These are phyloP conservation scores for Rhinella marina DNA, from an alignment of 2,797 vertebrate species.

Conservation along the genomic window DNA sequence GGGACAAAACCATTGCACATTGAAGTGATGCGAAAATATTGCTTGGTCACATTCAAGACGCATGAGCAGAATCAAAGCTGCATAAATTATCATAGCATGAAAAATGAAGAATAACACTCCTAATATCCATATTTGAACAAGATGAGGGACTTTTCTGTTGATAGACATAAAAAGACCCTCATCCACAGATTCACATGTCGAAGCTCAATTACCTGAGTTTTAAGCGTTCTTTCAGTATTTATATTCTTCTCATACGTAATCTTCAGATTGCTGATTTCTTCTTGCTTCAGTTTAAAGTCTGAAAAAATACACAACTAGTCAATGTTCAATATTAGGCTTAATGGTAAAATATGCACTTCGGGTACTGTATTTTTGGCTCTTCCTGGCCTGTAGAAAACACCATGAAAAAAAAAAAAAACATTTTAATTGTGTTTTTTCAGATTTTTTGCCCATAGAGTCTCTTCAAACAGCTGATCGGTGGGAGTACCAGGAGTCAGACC, in stretches of 20 bases:
- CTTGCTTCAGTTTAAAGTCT: slow-evolving; percentile 86
- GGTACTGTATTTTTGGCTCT: too few relatives aligned
- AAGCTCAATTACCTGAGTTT: slow-evolving; percentile 86
- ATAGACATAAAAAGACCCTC: neutral
- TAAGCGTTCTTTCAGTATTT: slow-evolving; percentile 89
- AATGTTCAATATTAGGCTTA: too few relatives aligned
- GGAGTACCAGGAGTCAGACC: too few relatives aligned
- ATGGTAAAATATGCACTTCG: too few relatives aligned
- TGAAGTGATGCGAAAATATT: neutral
- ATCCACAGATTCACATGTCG: neutral
- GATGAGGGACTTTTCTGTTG: neutral
- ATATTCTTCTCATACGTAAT: slow-evolving; percentile 89
- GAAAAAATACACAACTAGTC: neutral
- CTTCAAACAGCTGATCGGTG: too few relatives aligned
- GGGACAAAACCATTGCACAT: slow-evolving; percentile 15
- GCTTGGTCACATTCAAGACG: neutral
- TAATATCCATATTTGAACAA: neutral
- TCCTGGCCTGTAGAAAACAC: too few relatives aligned
- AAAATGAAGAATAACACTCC: neutral
- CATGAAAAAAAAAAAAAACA: too few relatives aligned
- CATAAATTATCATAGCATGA: too few relatives aligned
- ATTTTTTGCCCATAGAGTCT: too few relatives aligned
- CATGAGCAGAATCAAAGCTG: neutral
- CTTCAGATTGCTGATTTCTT: slow-evolving; percentile 82
- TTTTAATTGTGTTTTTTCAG: too few relatives aligned